Percentiles rank a stretch among this genome's conserved stretches.
Conservation (phyloP, 2,113 vertebrate genomes). For the Axis porcinus region DNA sequence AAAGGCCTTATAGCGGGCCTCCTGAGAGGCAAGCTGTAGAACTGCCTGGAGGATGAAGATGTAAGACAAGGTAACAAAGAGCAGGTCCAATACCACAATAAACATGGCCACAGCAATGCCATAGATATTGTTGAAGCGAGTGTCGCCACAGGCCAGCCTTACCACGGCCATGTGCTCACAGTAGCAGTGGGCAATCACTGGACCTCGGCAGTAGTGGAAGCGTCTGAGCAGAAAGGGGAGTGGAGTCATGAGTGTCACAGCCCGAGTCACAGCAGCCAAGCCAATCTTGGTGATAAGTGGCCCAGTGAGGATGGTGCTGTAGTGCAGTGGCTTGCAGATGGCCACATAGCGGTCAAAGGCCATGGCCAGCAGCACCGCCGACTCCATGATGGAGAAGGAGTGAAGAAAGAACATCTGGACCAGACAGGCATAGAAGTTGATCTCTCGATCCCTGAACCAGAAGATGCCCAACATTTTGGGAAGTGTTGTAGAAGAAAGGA, state of each 20-base stretch:
- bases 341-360: too few relatives aligned
- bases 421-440: conserved; percentile 71
- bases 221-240: conserved; percentile 62
- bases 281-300: too few relatives aligned
- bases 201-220: conserved; percentile 57
- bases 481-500: conserved; percentile 68
- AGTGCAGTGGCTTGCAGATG: too few relatives aligned
- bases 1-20: conserved; percentile 63
- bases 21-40: conserved; percentile 55
- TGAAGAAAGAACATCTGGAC: conserved; percentile 76
- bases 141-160: conserved; percentile 67
- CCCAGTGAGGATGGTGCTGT: too few relatives aligned
- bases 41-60: conserved; percentile 57
- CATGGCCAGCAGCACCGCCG: too few relatives aligned
- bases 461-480: conserved; percentile 75
- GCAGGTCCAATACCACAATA: conserved; percentile 69
- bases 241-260: conserved; percentile 50
- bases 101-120: conserved; percentile 65
- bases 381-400: conserved; percentile 72
- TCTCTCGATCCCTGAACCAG: conserved; percentile 55
- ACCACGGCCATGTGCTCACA: conserved; percentile 75
- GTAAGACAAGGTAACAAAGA: conserved; percentile 67
- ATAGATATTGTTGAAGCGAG: conserved; percentile 62
- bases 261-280: conserved; percentile 34
- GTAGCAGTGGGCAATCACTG: conserved; percentile 64